Conservation (phyloP, 2,113 vertebrate genomes). For the Rhabdornis inornatus region DNA sequence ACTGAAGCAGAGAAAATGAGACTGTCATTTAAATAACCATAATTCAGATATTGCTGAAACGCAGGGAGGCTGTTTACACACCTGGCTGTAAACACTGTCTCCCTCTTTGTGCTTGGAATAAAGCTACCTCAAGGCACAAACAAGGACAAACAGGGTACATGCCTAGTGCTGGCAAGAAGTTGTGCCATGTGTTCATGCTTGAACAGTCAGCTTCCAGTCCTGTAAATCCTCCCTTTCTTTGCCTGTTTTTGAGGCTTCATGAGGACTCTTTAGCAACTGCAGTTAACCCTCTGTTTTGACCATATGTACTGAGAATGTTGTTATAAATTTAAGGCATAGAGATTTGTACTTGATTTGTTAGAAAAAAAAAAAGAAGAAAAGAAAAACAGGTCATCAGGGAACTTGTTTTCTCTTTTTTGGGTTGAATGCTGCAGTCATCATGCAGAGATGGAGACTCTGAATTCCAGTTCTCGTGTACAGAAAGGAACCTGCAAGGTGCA, state of each 20-base stretch:
- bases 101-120: background rate
- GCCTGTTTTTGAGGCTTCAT: background rate
- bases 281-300: background rate
- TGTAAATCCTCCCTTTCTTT: background rate
- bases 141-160: background rate
- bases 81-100: background rate
- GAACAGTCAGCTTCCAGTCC: background rate
- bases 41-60: background rate
- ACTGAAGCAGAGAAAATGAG: background rate
- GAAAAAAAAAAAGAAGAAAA: too few species aligned
- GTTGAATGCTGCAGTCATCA: background rate
- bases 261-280: background rate
- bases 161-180: background rate
- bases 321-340: background rate
- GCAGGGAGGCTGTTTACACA: background rate
- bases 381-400: background rate
- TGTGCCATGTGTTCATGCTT: background rate
- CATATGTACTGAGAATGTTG: background rate
- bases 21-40: background rate
- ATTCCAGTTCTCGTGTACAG: background rate
- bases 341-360: background rate
- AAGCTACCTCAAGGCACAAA: constrained; percentile 1
- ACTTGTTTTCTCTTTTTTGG: background rate
- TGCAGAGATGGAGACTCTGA: background rate
- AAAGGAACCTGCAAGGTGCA: background rate